Percentiles rank a stretch among this genome's conserved stretches.
Evolutionary conservation across 2,797 vertebrate genomes (phyloP).

Genomic region (Coregonus ussuriensis): DNA sequence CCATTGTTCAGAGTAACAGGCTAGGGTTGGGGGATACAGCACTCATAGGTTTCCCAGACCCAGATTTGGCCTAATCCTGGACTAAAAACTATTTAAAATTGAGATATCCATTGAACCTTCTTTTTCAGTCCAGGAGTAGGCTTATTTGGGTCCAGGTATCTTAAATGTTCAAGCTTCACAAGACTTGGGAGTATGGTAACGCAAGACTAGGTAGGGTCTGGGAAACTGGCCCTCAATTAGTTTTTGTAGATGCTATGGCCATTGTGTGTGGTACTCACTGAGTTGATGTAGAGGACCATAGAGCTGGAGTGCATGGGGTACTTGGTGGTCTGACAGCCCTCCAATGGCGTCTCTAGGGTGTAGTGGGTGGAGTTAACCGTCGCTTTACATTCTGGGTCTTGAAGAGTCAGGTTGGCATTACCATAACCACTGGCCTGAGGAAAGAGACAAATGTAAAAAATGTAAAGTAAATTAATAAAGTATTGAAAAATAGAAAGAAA

Average conservation of each 20-base stretch:
- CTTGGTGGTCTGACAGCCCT: conserved; percentile 81
- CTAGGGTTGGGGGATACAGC: not conserved
- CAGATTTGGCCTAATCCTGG: no score
- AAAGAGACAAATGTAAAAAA: conserved; percentile 19
- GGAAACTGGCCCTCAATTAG: not conserved
- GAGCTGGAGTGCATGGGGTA: conserved; percentile 61
- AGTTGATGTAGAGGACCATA: conserved; percentile 85
- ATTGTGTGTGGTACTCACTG: conserved; percentile 79
- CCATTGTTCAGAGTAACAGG: not conserved
- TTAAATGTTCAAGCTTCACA: not conserved
- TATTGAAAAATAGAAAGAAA: no score
- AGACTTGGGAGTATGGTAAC: no score
- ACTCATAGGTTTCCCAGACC: no score
- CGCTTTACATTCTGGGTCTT: conserved; percentile 89
- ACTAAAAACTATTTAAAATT: no score
- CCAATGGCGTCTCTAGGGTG: conserved; percentile 85
- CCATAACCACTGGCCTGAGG: conserved; percentile 79
- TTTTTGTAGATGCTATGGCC: not conserved
- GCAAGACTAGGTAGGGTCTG: no score
- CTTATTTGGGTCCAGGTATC: not conserved
- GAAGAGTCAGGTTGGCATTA: conserved; percentile 85
- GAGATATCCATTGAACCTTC: no score
- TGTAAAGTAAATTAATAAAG: no score
- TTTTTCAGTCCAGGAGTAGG: not conserved
- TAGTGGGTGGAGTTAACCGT: conserved; percentile 90